phyloP scores from a whole-genome alignment of 30 jellyfish, hydroid and myxozoan species.

The Pelagia noctiluca region DNA sequence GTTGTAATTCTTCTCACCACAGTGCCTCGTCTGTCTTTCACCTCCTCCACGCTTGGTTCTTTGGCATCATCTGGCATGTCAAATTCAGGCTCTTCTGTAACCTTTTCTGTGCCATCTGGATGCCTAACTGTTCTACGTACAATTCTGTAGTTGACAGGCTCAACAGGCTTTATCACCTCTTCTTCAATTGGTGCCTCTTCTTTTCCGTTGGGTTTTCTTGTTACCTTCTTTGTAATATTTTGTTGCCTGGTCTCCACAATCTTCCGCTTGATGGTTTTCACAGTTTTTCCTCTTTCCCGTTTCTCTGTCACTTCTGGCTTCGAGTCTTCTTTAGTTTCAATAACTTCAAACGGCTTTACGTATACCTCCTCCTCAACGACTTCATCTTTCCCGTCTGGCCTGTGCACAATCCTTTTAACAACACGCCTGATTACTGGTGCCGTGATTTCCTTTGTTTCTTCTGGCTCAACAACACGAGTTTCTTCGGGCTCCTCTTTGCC shows the following conservation, averaged over 20 bases:
- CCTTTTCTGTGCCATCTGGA: slow-evolving; percentile 2
- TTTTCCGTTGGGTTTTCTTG: not conserved
- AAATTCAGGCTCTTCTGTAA: not conserved
- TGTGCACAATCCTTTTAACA: slow-evolving; percentile 56
- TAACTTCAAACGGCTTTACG: slow-evolving; percentile 44
- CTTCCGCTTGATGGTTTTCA: slow-evolving; percentile 34
- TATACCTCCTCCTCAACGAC: slow-evolving; percentile 77
- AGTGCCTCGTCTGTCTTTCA: not conserved
- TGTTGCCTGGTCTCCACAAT: slow-evolving; percentile 20
- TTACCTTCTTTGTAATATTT: not conserved
- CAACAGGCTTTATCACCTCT: not conserved
- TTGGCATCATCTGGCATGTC: not conserved
- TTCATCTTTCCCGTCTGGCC: slow-evolving; percentile 72
- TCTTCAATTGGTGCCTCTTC: not conserved
- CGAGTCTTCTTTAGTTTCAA: slow-evolving; percentile 55
- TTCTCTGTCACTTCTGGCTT: slow-evolving; percentile 67
- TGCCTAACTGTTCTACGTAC: not conserved
- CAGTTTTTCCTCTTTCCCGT: slow-evolving; percentile 55
- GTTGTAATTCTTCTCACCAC: not conserved
- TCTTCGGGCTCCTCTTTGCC: slow-evolving; percentile 54
- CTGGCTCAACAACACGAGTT: slow-evolving; percentile 68
- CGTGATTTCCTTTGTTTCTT: slow-evolving; percentile 32
- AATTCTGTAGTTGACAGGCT: slow-evolving; percentile 1
- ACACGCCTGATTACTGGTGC: slow-evolving; percentile 46
- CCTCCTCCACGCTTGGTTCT: not conserved